phyloP scores from a whole-genome alignment of 2,113 vertebrate species.

The Phocoena phocoena region DNA sequence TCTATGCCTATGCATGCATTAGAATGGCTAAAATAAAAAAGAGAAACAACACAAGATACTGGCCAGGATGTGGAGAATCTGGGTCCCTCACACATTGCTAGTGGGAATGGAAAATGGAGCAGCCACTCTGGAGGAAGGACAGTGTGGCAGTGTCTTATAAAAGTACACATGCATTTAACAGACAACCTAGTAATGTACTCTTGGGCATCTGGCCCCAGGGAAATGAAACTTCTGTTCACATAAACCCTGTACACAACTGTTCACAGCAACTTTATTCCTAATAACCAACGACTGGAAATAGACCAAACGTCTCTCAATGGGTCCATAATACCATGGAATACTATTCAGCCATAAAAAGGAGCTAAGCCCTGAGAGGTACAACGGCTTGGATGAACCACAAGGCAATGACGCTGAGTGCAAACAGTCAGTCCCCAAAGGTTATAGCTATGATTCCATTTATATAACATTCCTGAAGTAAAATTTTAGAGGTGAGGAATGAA shows the following conservation, averaged over 20 bases:
- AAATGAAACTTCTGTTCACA: constrained; percentile 29
- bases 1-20: not conserved
- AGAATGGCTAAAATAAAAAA: not conserved
- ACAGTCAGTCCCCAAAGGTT: not conserved
- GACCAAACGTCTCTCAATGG: not conserved
- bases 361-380: not conserved
- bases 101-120: not conserved
- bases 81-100: not conserved
- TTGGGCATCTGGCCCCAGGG: not conserved
- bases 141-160: not conserved
- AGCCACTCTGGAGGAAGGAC: not conserved
- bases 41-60: not conserved
- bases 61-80: not conserved
- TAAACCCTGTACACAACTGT: not conserved
- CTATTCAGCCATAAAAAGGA: not conserved
- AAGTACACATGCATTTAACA: not conserved
- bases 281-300: not conserved
- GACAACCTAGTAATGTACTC: not conserved
- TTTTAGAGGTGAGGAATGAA: not conserved
- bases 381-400: not conserved
- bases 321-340: not conserved
- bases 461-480: not conserved
- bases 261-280: not conserved
- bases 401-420: not conserved
- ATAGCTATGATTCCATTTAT: not conserved